Evolutionary conservation across 1,140 invertebrate species (phyloP).

Genomic region (Pararge aegeria): DNA sequence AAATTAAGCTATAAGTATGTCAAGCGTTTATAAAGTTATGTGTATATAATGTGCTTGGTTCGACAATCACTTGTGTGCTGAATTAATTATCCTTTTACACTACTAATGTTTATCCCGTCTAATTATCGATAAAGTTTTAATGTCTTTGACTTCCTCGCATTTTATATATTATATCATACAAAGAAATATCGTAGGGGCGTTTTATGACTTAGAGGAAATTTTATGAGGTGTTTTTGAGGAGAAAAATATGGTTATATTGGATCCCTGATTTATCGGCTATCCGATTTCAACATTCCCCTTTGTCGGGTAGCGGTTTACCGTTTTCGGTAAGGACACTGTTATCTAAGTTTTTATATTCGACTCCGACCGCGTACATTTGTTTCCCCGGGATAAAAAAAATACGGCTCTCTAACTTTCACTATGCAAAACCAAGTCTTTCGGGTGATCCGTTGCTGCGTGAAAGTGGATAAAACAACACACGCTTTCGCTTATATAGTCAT

Average conservation of each 20-base stretch:
- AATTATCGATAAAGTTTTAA: background rate
- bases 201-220: constrained; percentile 18
- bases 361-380: too few relatives aligned
- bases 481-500: too few relatives aligned
- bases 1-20: too few relatives aligned
- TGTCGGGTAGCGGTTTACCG: background rate
- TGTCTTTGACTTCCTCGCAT: background rate
- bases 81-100: too few relatives aligned
- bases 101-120: background rate
- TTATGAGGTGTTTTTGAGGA: constrained; percentile 25
- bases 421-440: too few relatives aligned
- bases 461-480: too few relatives aligned
- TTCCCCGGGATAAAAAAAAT: too few relatives aligned
- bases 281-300: constrained; percentile 13
- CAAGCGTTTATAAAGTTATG: too few relatives aligned
- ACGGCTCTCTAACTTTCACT: too few relatives aligned
- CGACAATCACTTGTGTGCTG: too few relatives aligned
- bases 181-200: constrained; percentile 18
- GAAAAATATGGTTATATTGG: constrained; percentile 20
- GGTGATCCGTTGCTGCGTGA: too few relatives aligned
- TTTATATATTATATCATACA: constrained; percentile 9
- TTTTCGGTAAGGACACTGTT: background rate
- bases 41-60: too few relatives aligned
- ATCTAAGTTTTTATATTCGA: background rate
- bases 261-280: constrained; percentile 21